Percentiles rank a stretch among this genome's conserved stretches.
phyloP scores from a whole-genome alignment of 2,113 vertebrate species.

The Hemibagrus wyckioides region DNA sequence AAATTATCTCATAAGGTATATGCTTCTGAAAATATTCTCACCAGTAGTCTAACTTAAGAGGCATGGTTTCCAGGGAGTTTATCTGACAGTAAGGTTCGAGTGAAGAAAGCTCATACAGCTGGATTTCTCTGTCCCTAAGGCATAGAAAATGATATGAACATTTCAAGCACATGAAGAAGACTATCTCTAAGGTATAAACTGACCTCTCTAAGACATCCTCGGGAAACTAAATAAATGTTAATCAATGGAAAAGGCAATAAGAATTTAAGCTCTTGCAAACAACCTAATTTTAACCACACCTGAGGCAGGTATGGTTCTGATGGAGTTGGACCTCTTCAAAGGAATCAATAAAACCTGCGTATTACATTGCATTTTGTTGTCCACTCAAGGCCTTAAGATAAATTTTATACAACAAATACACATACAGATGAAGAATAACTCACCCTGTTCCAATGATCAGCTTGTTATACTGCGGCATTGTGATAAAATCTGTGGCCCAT shows the following conservation, averaged over 20 bases:
- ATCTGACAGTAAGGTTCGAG: constrained; percentile 79
- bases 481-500: constrained; percentile 71
- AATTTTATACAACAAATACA: not conserved
- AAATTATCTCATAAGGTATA: not conserved
- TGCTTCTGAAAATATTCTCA: constrained; percentile 56
- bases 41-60: constrained; percentile 76
- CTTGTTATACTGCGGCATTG: constrained; percentile 72
- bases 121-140: constrained; percentile 76
- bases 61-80: constrained; percentile 71
- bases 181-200: not conserved
- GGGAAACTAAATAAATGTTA: not conserved
- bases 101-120: constrained; percentile 77
- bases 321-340: not conserved
- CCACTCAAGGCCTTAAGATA: not conserved
- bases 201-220: not conserved
- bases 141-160: not conserved
- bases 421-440: constrained; percentile 1
- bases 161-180: not conserved
- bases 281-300: not conserved
- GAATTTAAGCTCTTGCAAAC: not conserved
- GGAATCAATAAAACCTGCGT: not conserved
- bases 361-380: not conserved
- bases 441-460: constrained; percentile 73
- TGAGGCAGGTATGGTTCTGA: not conserved
- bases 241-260: not conserved